These are phyloP conservation scores for Calliphora vomitoria DNA, from an alignment of 2,888 invertebrate genomes.

Conservation along the genomic window DNA sequence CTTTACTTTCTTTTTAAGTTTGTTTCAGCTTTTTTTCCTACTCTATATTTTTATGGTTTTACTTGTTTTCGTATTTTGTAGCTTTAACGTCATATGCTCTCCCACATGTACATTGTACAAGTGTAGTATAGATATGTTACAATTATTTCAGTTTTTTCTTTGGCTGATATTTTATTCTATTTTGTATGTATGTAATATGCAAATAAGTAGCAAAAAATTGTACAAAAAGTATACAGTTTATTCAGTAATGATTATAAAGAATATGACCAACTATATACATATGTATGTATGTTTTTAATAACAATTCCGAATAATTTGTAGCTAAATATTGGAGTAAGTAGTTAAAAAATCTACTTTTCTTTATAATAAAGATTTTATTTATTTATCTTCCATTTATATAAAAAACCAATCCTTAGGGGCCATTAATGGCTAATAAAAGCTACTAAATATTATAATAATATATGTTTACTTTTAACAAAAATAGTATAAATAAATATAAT, in stretches of 20 bases:
- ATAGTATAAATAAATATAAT: too few relatives aligned
- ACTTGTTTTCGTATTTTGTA: neutral
- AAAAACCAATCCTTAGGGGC: too few relatives aligned
- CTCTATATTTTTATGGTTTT: constrained; percentile 1
- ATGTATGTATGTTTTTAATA: too few relatives aligned
- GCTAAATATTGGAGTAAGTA: too few relatives aligned
- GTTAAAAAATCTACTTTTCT: too few relatives aligned
- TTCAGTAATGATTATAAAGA: neutral
- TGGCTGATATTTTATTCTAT: neutral
- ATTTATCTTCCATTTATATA: too few relatives aligned
- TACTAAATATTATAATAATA: too few relatives aligned
- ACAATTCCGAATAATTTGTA: too few relatives aligned
- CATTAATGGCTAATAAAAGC: too few relatives aligned
- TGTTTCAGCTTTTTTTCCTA: neutral
- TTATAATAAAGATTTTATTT: too few relatives aligned
- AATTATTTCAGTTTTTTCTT: neutral
- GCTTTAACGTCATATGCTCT: constrained; percentile 10
- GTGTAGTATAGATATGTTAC: neutral
- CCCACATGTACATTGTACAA: neutral
- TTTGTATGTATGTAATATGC: neutral
- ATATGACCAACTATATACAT: neutral
- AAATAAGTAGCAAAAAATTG: neutral
- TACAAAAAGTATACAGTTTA: neutral
- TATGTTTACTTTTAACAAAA: too few relatives aligned
- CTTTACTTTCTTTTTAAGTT: constrained; percentile 27